Conservation (phyloP, 1,140 invertebrate genomes). For the Paraescarpia echinospica region DNA sequence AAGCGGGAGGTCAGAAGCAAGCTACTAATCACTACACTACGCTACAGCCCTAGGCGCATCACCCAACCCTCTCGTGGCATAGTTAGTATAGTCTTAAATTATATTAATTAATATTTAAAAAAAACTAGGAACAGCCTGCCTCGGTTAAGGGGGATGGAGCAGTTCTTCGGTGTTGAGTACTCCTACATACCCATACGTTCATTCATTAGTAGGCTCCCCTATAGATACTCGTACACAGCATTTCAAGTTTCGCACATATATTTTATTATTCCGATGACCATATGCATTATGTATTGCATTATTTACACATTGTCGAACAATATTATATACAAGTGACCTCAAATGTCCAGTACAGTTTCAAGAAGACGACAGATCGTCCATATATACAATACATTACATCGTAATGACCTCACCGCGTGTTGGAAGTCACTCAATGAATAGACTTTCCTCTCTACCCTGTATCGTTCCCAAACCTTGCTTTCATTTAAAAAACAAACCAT, state of each 20-base stretch:
- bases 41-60: too few relatives aligned
- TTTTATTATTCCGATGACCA: neutral
- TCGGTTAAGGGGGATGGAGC: too few relatives aligned
- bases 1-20: too few relatives aligned
- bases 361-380: neutral
- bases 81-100: too few relatives aligned
- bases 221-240: neutral
- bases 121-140: too few relatives aligned
- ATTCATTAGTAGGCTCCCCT: neutral
- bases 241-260: neutral
- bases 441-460: neutral
- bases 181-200: neutral
- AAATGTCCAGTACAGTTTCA: neutral
- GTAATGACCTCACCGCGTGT: neutral
- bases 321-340: neutral
- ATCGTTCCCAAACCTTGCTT: neutral
- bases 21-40: too few relatives aligned
- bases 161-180: neutral
- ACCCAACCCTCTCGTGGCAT: too few relatives aligned
- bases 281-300: neutral
- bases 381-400: neutral
- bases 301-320: neutral
- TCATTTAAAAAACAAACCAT: neutral
- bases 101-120: too few relatives aligned
- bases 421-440: neutral